phyloP scores from a whole-genome alignment of 2,113 vertebrate genomes.

The Antigone vipio region DNA sequence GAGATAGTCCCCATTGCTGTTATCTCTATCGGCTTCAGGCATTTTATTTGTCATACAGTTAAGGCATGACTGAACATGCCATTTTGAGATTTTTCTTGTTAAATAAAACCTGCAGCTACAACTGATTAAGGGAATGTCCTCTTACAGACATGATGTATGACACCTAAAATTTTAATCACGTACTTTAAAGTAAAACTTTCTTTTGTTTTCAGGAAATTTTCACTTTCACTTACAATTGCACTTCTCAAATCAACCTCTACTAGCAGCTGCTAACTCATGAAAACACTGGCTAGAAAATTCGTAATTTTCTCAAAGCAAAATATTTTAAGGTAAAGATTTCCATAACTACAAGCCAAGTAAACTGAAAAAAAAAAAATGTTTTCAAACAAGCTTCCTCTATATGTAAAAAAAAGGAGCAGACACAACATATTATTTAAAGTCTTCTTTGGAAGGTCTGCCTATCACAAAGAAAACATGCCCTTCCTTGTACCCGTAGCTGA shows the following conservation, averaged over 20 bases:
- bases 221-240: background rate
- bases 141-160: background rate
- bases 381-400: background rate
- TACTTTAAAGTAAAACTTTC: background rate
- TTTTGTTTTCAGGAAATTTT: background rate
- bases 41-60: constrained; percentile 34
- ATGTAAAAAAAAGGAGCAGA: background rate
- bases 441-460: background rate
- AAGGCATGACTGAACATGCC: constrained; percentile 35
- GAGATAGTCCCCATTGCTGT: constrained; percentile 2
- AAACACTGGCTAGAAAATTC: background rate
- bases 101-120: background rate
- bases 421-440: background rate
- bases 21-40: constrained; percentile 3
- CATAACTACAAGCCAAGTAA: background rate
- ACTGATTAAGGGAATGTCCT: background rate
- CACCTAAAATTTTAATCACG: background rate
- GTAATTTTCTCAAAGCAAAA: background rate
- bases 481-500: background rate
- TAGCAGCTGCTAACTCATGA: background rate
- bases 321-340: background rate
- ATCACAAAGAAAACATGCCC: background rate
- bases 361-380: background rate
- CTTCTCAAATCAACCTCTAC: background rate
- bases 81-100: background rate